These are phyloP conservation scores for Melanaphis sacchari DNA, from an alignment of 1,140 invertebrate species.

Conservation along the genomic window DNA sequence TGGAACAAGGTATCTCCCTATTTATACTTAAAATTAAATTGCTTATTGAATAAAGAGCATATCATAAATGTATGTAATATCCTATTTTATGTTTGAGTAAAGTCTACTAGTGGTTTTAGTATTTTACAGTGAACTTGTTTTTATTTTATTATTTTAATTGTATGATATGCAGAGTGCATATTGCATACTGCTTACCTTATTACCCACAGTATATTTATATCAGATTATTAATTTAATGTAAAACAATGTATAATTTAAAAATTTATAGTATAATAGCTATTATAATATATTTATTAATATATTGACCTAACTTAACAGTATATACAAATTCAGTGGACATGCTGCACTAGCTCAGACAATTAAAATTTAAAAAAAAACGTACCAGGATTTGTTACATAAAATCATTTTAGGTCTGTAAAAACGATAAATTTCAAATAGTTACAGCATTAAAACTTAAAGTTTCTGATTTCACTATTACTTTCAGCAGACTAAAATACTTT, in stretches of 20 bases:
- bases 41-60: not conserved
- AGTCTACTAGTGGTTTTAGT: not conserved
- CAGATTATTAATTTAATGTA: too few species aligned
- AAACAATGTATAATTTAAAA: too few species aligned
- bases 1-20: not conserved
- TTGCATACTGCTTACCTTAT: too few species aligned
- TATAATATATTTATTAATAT: not conserved
- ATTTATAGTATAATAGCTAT: too few species aligned
- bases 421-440: not conserved
- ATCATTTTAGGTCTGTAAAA: not conserved
- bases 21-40: not conserved
- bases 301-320: not conserved
- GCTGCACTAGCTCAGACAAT: accelerated
- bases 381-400: not conserved
- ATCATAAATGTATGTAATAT: too few species aligned
- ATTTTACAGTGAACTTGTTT: not conserved
- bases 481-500: not conserved
- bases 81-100: too few species aligned
- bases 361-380: not conserved
- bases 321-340: not conserved
- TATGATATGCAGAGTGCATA: not conserved
- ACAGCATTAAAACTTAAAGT: not conserved
- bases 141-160: not conserved
- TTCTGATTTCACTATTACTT: not conserved
- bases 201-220: too few species aligned